Evolutionary conservation across 2,113 vertebrate species (phyloP), one percentile per base, ranked within the genome.

Genomic region (Tonatia bakeri): DNA sequence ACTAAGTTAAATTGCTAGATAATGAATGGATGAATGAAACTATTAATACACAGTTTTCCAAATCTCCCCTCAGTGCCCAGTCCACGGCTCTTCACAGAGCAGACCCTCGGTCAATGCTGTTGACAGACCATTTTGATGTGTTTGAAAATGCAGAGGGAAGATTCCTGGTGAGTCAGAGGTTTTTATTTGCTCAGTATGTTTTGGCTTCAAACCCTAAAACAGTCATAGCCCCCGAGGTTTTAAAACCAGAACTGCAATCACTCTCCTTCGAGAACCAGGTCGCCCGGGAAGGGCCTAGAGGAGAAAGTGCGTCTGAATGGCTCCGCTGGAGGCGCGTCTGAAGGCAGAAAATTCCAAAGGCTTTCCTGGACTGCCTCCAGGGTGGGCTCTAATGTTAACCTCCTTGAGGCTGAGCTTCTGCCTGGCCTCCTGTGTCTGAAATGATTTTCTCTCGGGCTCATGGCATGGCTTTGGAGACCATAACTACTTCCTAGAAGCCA

Each of bases 211-310:
- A 96, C 92, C 65, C 92, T 94, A 31, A 47, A 87, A 70, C 84
- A 95, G 93, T 93, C 80, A 67, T 22, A 85, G 93, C 56, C 52
- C 79, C 84, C 10, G 87, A 94, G 87, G 75, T 96, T 96, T 97
- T 90, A 94, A 96, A 96, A 96, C 77, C 79, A 87, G 84, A 84
- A 36, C 70, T 72, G 86, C 28, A 33, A 50, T n/a, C 81, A 94
- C 95, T 96, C 98, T 97, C 97, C 97, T 97, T 98, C 97, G 61
- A 93, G 97, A 98, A 97, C 97, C 97, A 95, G 97, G 96, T 95
- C 96, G 95, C 97, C 98, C 98, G 98, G 98, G 98, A 97, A 98
- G 98, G 97, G 96, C 98, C 98, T 96, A 93, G 92, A 98, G 97
- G 97, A 98, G 96, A 97, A 97, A 98, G 97, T 94, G 96, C 97